Evolutionary conservation across 2,113 vertebrate species (phyloP), one percentile per base, ranked within the genome.

Genomic region (Bos javanicus): DNA sequence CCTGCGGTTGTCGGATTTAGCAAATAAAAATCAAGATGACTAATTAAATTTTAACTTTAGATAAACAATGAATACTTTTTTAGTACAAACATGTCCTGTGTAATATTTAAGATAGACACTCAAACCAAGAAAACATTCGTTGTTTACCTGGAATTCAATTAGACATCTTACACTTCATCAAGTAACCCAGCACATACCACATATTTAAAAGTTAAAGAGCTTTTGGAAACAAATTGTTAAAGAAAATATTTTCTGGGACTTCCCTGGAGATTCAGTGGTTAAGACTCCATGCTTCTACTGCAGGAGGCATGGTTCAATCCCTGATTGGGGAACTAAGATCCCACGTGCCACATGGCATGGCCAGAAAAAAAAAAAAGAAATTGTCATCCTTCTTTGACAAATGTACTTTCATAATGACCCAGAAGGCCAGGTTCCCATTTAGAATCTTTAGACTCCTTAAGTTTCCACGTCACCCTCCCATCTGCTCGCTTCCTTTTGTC

Each of bases 11-110:
- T 62, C 54, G 60, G 43, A 57, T 50, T 46, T 67, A 93, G 62
- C 30, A 85, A 97, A 87, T 87, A 57, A 86, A 95, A 96, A 50
- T 30, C 30, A 46, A n/a, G 57, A n/a, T 94, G 59, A 59, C 89
- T 64, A 71, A 54, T 64, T 92, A 82, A 62, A 92, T 36, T 92
- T 96, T 90, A 93, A 46, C 60, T 93, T 87, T 90, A 93, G 54
- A 67, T 82, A 86, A 92, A 90, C 71, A 86, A 4, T 43, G 33
- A 80, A 86, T 96, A 19, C 4, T 62, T 87, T 82, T 86, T 85
- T 89, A 59, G n/a, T 23, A 13, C 84, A 60, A 54, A 30, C 59
- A 85, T 39, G 57, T 56, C n/a, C 25, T 19, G 0, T 62, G 59
- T 25, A 46, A 52, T 84, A 83, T 83, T 76, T 91, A 62, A 23